Conservation (phyloP, 2,888 invertebrate species). For the Serrognathus titanus region DNA sequence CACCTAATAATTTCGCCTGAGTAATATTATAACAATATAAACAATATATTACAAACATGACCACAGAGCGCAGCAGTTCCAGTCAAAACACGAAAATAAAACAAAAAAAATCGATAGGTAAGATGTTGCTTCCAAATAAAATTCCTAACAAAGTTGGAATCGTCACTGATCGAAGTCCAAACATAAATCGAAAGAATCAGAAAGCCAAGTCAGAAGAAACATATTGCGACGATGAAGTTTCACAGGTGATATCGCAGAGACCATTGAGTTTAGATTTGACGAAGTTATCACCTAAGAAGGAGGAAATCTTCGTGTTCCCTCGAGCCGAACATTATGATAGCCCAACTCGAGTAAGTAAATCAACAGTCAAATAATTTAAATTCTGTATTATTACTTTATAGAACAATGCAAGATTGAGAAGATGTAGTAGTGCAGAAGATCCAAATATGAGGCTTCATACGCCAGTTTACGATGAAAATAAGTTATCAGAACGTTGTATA, state of each 20-base stretch:
- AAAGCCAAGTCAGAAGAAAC: constrained; percentile 28
- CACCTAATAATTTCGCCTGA: constrained; percentile 3
- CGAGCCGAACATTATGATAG: constrained; percentile 7
- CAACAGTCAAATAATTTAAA: not conserved
- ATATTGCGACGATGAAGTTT: constrained; percentile 22
- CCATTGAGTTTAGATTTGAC: constrained; percentile 44
- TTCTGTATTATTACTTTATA: not conserved
- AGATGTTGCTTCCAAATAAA: constrained; percentile 43
- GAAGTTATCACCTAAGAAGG: constrained; percentile 30
- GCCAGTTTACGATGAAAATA: constrained; percentile 21
- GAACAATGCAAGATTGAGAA: constrained; percentile 24
- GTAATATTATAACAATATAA: constrained; percentile 9
- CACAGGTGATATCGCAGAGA: constrained; percentile 38
- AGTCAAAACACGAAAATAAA: constrained; percentile 34
- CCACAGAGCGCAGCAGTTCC: constrained; percentile 36
- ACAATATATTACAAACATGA: constrained; percentile 24
- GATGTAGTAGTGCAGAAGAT: constrained; percentile 45
- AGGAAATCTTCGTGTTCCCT: constrained; percentile 10
- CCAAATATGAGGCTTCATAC: constrained; percentile 30
- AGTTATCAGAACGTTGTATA: constrained; percentile 39
- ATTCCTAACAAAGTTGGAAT: constrained; percentile 48
- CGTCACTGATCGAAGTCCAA: constrained; percentile 27
- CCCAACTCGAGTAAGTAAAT: not conserved
- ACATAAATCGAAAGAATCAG: constrained; percentile 22
- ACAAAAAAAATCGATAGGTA: constrained; percentile 41